Conservation (phyloP, 2,797 vertebrate species). For the Taeniopygia guttata region DNA sequence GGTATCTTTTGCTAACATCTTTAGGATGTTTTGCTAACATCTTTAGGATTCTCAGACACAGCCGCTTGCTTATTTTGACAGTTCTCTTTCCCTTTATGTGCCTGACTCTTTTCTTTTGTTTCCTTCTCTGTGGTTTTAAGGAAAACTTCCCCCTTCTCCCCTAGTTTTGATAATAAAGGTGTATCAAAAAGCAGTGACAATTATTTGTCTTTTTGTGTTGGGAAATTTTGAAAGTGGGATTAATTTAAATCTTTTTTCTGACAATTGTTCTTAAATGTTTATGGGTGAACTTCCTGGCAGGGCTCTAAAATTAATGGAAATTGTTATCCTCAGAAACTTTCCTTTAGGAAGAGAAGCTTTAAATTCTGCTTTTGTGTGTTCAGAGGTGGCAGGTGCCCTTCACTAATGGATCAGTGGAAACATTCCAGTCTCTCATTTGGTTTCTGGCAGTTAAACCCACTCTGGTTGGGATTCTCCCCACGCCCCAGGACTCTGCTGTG, state of each 20-base stretch:
- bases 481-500: rapidly evolving
- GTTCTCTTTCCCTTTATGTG: not conserved
- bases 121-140: not conserved
- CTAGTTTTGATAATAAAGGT: not conserved
- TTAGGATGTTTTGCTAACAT: not conserved
- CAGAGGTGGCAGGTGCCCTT: not conserved
- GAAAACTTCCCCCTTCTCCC: not conserved
- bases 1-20: not conserved
- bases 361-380: not conserved
- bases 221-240: not conserved
- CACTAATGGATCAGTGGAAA: not conserved
- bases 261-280: not conserved
- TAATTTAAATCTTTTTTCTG: not conserved
- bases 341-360: not conserved
- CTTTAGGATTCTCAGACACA: not conserved
- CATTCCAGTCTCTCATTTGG: not conserved
- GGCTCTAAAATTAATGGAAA: not conserved
- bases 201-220: not conserved
- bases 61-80: not conserved
- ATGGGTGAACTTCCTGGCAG: not conserved
- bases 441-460: not conserved
- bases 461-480: not conserved
- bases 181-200: not conserved
- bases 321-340: not conserved
- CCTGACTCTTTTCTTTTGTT: not conserved